Conservation (phyloP, 1,140 invertebrate genomes). For the Streblospio benedicti region DNA sequence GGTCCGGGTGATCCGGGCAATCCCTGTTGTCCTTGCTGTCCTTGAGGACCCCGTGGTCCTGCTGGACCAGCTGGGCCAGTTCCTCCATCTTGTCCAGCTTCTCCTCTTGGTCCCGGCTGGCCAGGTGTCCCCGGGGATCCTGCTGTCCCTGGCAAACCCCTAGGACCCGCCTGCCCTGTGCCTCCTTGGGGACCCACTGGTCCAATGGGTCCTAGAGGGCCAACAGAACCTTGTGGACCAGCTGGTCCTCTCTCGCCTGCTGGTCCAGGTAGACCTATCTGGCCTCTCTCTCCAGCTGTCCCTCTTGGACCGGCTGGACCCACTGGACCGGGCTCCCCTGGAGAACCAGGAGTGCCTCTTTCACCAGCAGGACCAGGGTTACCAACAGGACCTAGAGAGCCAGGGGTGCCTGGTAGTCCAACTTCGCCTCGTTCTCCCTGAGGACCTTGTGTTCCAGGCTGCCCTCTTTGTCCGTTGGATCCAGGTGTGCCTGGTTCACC, state of each 20-base stretch:
- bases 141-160: background rate
- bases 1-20: background rate
- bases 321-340: background rate
- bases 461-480: background rate
- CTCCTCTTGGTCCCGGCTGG: background rate
- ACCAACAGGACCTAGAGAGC: constrained; percentile 1
- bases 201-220: constrained; percentile 2
- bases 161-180: background rate
- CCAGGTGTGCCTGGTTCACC: background rate
- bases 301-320: constrained; percentile 48
- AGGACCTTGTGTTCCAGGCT: constrained; percentile 18
- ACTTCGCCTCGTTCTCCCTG: constrained; percentile 8
- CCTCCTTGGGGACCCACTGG: background rate
- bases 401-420: no score
- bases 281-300: constrained; percentile 53
- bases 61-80: background rate
- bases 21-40: background rate
- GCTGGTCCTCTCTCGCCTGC: background rate
- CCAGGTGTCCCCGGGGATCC: constrained; percentile 2
- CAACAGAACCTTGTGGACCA: background rate
- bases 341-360: background rate
- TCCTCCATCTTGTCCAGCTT: background rate
- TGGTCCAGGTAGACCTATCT: constrained; percentile 3
- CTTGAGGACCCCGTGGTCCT: background rate
- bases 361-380: background rate